Conservation (phyloP, 1,140 invertebrate genomes). For the Habropoda laboriosa region DNA sequence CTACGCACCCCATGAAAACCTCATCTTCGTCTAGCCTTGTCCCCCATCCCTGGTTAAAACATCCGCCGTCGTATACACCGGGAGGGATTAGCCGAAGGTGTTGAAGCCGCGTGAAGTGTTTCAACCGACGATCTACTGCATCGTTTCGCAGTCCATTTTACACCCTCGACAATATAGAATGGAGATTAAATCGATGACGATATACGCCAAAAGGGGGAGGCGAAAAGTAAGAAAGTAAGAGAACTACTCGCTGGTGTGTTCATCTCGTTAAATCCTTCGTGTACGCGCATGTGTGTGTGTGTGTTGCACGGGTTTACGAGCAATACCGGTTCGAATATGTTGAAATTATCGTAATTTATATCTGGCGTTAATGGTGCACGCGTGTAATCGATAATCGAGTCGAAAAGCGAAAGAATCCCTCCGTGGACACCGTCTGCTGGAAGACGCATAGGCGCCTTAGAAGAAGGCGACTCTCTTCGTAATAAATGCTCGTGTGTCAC, state of each 20-base stretch:
- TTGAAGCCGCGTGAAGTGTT: conserved; percentile 14
- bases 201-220: too few relatives aligned
- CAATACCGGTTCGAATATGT: background rate
- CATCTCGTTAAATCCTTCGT: background rate
- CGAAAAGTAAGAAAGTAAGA: too few relatives aligned
- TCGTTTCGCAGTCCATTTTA: conserved; percentile 15
- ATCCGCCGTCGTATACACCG: background rate
- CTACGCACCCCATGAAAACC: conserved; percentile 60
- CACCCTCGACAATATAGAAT: background rate
- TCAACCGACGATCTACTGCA: conserved; percentile 12
- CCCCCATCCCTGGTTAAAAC: background rate
- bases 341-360: conserved; percentile 38
- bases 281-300: too few relatives aligned
- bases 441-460: too few relatives aligned
- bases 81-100: conserved; percentile 25
- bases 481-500: conserved; percentile 66
- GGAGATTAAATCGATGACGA: background rate
- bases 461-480: conserved; percentile 38
- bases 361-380: conserved; percentile 41
- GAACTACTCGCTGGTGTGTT: too few relatives aligned
- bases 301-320: background rate
- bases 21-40: conserved; percentile 30
- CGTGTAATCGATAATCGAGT: conserved; percentile 41
- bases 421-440: too few relatives aligned
- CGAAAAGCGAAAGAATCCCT: too few relatives aligned